These are phyloP conservation scores for Lepidotrigona ventralis DNA, from an alignment of 1,140 invertebrate species.

Conservation along the genomic window DNA sequence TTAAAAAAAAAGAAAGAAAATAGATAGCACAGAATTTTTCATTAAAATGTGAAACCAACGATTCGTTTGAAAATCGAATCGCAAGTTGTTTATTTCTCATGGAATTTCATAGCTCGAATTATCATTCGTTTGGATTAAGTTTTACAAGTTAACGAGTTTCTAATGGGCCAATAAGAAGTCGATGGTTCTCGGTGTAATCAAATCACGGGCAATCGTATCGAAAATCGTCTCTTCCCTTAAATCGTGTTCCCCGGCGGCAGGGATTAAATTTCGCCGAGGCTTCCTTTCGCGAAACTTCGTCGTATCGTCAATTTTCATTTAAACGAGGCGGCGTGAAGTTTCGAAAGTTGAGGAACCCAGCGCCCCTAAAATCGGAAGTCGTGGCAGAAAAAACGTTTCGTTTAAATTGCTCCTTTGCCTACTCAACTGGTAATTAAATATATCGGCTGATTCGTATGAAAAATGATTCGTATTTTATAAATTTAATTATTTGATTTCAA, in stretches of 20 bases:
- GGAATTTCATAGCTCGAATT: neutral
- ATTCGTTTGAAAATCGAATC: no score
- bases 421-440: no score
- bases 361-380: no score
- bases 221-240: neutral
- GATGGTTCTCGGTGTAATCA: neutral
- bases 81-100: neutral
- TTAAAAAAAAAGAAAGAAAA: no score
- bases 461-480: no score
- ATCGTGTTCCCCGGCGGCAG: neutral
- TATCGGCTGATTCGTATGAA: no score
- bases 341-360: neutral
- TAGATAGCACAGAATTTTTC: no score
- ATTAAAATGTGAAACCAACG: no score
- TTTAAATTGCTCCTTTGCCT: no score
- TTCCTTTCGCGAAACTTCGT: neutral
- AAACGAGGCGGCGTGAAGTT: neutral
- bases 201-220: slow-evolving; percentile 22
- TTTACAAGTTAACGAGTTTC: neutral
- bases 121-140: neutral
- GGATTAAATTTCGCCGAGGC: neutral
- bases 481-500: no score
- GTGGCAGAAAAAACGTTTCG: neutral
- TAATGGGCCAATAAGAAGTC: slow-evolving; percentile 21
- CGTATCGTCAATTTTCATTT: slow-evolving; percentile 12